phyloP scores from a whole-genome alignment of 64 coral and sea anemone genomes.

The Stylophora pistillata region DNA sequence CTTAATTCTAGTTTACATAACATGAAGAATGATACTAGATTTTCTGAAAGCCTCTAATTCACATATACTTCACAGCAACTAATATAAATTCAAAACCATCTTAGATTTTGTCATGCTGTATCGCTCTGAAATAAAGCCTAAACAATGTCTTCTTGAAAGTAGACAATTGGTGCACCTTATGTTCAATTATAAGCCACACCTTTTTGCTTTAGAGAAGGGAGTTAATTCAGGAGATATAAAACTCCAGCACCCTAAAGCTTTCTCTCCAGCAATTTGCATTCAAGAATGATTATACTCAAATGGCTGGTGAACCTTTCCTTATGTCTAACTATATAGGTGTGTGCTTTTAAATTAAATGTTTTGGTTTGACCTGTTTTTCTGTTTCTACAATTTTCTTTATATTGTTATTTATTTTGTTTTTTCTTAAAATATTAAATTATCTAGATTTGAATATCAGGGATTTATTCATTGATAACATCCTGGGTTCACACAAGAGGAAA shows the following conservation, averaged over 20 bases:
- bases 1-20: no score
- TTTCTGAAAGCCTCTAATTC: no score
- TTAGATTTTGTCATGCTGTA: no score
- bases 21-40: no score
- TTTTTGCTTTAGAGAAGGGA: not conserved
- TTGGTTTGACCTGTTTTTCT: slow-evolving; percentile 16
- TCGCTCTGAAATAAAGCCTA: no score
- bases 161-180: no score
- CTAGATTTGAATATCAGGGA: not conserved
- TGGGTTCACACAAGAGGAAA: not conserved
- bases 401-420: not conserved
- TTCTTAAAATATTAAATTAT: slow-evolving; percentile 4
- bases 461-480: not conserved
- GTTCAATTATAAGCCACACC: no score
- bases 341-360: not conserved
- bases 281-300: not conserved
- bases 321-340: not conserved
- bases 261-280: not conserved
- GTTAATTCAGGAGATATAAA: not conserved
- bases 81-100: no score
- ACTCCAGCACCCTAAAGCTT: not conserved
- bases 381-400: not conserved
- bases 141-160: no score
- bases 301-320: not conserved
- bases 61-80: no score